Evolutionary conservation across 2,797 vertebrate species (phyloP).

Genomic region (Helostoma temminkii): DNA sequence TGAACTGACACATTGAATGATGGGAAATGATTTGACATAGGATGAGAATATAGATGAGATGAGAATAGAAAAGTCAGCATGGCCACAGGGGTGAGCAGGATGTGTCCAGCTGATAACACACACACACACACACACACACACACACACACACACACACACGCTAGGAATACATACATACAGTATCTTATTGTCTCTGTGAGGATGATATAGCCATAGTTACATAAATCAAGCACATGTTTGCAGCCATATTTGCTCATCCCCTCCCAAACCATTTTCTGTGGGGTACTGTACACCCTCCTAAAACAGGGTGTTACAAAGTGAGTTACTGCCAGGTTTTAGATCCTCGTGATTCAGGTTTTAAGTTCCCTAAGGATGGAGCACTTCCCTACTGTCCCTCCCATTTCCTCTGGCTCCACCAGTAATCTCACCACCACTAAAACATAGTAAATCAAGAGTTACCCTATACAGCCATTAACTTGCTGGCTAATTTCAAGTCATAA

Average conservation of each 20-base stretch:
- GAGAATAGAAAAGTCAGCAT: slow-evolving; percentile 25
- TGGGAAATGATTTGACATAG: slow-evolving; percentile 42
- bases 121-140: neutral
- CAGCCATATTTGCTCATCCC: neutral
- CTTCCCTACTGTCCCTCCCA: slow-evolving; percentile 38
- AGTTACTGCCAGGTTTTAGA: slow-evolving; percentile 42
- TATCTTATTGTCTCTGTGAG: neutral
- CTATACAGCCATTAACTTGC: slow-evolving; percentile 6
- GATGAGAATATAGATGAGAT: slow-evolving; percentile 30
- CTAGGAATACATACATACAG: neutral
- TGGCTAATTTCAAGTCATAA: no score
- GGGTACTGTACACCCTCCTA: neutral
- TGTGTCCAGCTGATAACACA: slow-evolving; percentile 5
- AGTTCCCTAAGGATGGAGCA: slow-evolving; percentile 29
- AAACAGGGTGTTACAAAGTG: slow-evolving; percentile 22
- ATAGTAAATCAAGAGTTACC: slow-evolving; percentile 7
- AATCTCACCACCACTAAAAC: slow-evolving; percentile 37
- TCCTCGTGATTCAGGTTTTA: slow-evolving; percentile 37
- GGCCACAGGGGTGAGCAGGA: slow-evolving; percentile 9
- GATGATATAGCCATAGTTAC: neutral
- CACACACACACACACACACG: neutral
- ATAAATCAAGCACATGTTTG: neutral
- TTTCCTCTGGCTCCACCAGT: slow-evolving; percentile 47
- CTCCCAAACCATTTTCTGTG: neutral
- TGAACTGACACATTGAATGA: slow-evolving; percentile 36